A percentile compares a stretch with the other conserved stretches of the same genome.
phyloP scores from a whole-genome alignment of 2,797 vertebrate genomes.

The Coregonus suidteri region DNA sequence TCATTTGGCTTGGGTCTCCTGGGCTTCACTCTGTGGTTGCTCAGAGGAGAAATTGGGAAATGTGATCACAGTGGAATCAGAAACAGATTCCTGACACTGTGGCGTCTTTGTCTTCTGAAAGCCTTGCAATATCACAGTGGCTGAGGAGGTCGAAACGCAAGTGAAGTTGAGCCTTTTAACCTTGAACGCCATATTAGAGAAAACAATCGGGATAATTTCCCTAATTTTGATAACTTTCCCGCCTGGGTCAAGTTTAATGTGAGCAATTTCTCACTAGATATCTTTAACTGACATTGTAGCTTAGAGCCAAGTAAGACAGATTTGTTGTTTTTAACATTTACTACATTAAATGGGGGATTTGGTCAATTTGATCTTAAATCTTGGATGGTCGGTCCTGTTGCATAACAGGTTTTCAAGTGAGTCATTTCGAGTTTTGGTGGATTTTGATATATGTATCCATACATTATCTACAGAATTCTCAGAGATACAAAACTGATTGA shows the following conservation, averaged over 20 bases:
- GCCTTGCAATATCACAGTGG: conserved; percentile 5
- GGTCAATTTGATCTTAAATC: not conserved
- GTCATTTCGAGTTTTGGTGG: not conserved
- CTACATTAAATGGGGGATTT: not conserved
- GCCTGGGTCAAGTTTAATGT: conserved; percentile 13
- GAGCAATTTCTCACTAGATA: conserved; percentile 11
- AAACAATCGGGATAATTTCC: conserved; percentile 31
- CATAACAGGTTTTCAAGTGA: not conserved
- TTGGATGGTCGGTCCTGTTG: not conserved
- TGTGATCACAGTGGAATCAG: conserved; percentile 12
- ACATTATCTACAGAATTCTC: too few species aligned
- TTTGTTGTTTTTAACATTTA: not conserved
- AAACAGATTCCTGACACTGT: conserved; percentile 18
- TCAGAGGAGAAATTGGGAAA: not conserved
- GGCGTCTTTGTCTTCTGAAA: conserved; percentile 25
- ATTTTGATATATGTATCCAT: too few species aligned
- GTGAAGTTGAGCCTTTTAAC: conserved; percentile 15
- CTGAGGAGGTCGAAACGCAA: conserved; percentile 10
- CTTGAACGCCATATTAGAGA: conserved; percentile 35
- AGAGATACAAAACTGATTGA: too few species aligned
- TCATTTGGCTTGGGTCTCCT: not conserved
- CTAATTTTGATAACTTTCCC: conserved; percentile 44
- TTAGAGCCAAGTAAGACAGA: not conserved
- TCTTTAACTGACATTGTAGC: not conserved
- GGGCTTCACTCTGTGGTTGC: not conserved